Evolutionary conservation across 2,888 invertebrate genomes (phyloP), one percentile per base, ranked within the genome.

Genomic region (Pyrrhosoma nymphula): DNA sequence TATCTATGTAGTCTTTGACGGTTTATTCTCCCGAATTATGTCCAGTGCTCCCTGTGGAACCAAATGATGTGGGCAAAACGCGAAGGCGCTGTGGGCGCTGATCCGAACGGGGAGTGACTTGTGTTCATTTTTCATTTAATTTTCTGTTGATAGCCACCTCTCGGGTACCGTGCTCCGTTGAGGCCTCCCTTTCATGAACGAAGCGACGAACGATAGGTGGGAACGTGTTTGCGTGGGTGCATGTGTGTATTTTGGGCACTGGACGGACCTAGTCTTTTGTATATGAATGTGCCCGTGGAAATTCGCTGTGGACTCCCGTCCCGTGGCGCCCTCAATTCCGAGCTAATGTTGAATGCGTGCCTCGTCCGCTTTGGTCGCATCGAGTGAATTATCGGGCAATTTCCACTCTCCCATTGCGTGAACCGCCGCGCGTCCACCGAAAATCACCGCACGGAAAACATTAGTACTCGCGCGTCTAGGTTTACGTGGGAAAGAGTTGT

Each of bases 361-460:
- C 82, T 20, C 12, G 23, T 69, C 69, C n/a, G n/a, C 60, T 69
- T 26, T 14, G 82, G 35, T 82, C 16, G 26, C 26, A 82, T 35
- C 82, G 30, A 35, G 35, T 82, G 82, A 82, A 82, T 82, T 82
- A 82, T 35, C 26, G 82, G 82, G 82, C 82, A 82, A 82, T 82
- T 82, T 82, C 35, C 82, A 35, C 18, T 14, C 69, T 8, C 30
- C 18, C 35, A 4, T 14, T 82, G 35, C 82, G 35, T 82, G 30
- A 82, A 82, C 35, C n/a, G 23, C 35, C 82, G 35, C 69, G 69
- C 26, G 69, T 69, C 82, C 82, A 10, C 12, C 3, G 82, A 82
- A 82, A 82, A 35, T 82, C 82, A 35, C 35, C 35, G 35, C 82
- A 35, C 82, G 30, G 82, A 69, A 60, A 69, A 69, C 69, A n/a